Base-by-base conservation (phyloP, 2,797 vertebrate species). In the Xenopus petersii region DNA sequence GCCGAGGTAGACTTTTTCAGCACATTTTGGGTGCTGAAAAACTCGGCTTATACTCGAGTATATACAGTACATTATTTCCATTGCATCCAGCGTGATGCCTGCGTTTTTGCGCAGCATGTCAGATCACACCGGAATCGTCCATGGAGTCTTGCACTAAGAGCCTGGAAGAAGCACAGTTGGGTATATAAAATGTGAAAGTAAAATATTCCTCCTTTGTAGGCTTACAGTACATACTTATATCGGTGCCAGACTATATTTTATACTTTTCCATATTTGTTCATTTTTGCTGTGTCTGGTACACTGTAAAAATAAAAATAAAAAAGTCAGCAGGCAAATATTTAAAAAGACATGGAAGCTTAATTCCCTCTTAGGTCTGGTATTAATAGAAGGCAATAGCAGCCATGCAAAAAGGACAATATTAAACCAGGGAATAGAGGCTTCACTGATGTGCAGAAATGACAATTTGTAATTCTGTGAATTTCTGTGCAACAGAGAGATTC, bases 341-440 rank as follows among this genome's bases (percentile, higher is more conserved):
- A 64, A 78, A 78, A 69, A 60, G 56, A 60, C 59, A 49, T 54
- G 71, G 70, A 64, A 21, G 60, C 70, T 12, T 78, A 73, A 78
- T 78, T 78, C 71, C 75, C 75, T 59, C 76, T 78, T 73, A 78
- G 76, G 76, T 70, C 71, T 60, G 76, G 76, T 78, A 73, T 78
- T 70, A 78, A 60, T 69, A 67, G 60, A 67, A 64, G 55, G 46
- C 26, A 70, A 58, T 64, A 49, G 71, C 71, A 78, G 61, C 64
- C 76, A 78, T 78, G 71, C 76, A 78, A 78, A 78, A 65, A 78
- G 71, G 76, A 78, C 71, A 73, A 65, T 78, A 69, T 78, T 65
- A 70, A 73, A 46, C 76, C 47, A 49, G 76, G 71, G 76, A 78
- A 78, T 78, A 64, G 64, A 59, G 13, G 76, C 71, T 69, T 36